A percentile compares a stretch with the other conserved stretches of the same genome.
phyloP scores from a whole-genome alignment of 2,113 vertebrate species.

The Entomyzon cyanotis region DNA sequence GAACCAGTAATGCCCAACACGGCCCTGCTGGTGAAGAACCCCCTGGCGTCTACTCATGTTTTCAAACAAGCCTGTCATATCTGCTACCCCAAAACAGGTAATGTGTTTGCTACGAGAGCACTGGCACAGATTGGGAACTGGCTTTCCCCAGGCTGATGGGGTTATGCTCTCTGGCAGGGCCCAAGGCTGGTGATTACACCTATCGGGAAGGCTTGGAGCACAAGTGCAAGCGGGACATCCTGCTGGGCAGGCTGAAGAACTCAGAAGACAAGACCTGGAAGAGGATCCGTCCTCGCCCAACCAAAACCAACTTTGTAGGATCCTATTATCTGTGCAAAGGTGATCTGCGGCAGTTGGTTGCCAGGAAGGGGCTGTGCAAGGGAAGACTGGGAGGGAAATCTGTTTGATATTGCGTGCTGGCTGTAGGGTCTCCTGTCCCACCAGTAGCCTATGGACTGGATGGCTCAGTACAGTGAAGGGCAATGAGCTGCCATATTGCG shows the following conservation, averaged over 20 bases:
- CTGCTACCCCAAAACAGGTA: conserved; percentile 95
- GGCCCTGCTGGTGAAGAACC: conserved; percentile 90
- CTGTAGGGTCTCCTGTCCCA: background rate
- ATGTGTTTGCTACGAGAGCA: background rate
- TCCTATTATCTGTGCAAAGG: conserved; percentile 91
- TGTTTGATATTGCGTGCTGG: background rate
- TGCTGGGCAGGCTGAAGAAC: conserved; percentile 82
- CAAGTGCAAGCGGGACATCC: conserved; percentile 83
- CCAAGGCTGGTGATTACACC: conserved; percentile 81
- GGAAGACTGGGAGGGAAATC: background rate
- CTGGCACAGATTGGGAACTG: background rate
- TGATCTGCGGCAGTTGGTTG: conserved; percentile 23
- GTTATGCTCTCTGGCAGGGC: conserved; percentile 68
- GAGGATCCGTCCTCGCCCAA: conserved; percentile 86
- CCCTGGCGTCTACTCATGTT: conserved; percentile 84
- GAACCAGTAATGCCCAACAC: conserved; percentile 77
- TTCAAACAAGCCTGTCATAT: conserved; percentile 90
- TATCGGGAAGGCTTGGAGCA: conserved; percentile 87
- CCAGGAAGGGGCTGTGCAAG: background rate
- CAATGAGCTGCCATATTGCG: background rate
- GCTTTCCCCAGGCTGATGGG: background rate
- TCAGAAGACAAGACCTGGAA: conserved; percentile 87
- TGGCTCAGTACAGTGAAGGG: background rate
- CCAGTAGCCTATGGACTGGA: background rate
- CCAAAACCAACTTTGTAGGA: conserved; percentile 81